Evolutionary conservation across 2,888 invertebrate species (phyloP).

Genomic region (Onthophagus sagittarius): DNA sequence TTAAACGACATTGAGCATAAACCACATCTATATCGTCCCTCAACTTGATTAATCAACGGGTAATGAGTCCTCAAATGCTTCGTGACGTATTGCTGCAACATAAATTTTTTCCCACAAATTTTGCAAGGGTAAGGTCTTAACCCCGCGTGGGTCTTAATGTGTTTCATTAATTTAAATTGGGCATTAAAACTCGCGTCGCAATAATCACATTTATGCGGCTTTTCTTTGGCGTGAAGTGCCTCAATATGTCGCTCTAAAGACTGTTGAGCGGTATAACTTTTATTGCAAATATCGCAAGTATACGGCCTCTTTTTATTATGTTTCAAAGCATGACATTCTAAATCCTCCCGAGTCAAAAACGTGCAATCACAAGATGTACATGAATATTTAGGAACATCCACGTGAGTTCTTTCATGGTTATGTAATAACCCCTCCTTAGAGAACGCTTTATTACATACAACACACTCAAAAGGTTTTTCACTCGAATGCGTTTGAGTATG

Average conservation of each 20-base stretch:
- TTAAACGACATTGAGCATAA: slow-evolving; percentile 58
- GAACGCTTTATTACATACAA: slow-evolving; percentile 63
- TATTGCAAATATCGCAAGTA: slow-evolving; percentile 61
- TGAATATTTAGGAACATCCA: slow-evolving; percentile 58
- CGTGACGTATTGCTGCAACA: slow-evolving; percentile 73
- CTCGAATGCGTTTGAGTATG: slow-evolving; percentile 62
- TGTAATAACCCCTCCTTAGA: slow-evolving; percentile 61
- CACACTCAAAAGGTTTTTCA: slow-evolving; percentile 62
- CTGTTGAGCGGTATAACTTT: slow-evolving; percentile 53
- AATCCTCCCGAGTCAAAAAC: slow-evolving; percentile 61
- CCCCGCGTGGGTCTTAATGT: slow-evolving; percentile 68
- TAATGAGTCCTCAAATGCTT: slow-evolving; percentile 56
- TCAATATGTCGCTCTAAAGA: slow-evolving; percentile 63
- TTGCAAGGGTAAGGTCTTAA: slow-evolving; percentile 72
- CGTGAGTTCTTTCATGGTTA: slow-evolving; percentile 67
- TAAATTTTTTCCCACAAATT: slow-evolving; percentile 68
- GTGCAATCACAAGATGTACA: slow-evolving; percentile 65
- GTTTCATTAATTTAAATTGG: slow-evolving; percentile 63
- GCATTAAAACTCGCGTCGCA: slow-evolving; percentile 63
- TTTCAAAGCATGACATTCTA: slow-evolving; percentile 60
- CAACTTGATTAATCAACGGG: slow-evolving; percentile 43
- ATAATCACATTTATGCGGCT: slow-evolving; percentile 62
- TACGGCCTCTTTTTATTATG: slow-evolving; percentile 57
- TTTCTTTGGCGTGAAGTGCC: slow-evolving; percentile 54
- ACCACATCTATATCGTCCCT: slow-evolving; percentile 54